phyloP scores from a whole-genome alignment of 2,797 vertebrate species.

The Coracias cyanogaster region DNA sequence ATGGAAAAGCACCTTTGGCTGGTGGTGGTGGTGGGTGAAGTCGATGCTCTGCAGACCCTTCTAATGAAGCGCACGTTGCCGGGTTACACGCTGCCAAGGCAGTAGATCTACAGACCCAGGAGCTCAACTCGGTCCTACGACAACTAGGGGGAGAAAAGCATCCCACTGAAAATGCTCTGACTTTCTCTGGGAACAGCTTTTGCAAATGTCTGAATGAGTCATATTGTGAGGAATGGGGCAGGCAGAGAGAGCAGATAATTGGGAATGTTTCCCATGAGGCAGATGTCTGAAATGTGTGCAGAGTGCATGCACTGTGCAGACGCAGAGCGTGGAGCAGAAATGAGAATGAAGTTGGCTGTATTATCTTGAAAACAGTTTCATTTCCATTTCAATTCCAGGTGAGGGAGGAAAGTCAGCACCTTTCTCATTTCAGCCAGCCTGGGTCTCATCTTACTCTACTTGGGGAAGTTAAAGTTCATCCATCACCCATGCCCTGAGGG shows the following conservation, averaged over 20 bases:
- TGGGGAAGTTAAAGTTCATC: not conserved
- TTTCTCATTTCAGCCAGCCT: not conserved
- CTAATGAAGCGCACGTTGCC: not conserved
- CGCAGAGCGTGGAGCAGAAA: not conserved
- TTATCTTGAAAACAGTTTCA: not conserved
- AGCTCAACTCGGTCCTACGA: not conserved
- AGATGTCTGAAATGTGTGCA: not conserved
- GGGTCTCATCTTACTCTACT: not conserved
- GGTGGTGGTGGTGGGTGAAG: not conserved
- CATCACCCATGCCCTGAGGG: not conserved
- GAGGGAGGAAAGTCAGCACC: slow-evolving; percentile 2
- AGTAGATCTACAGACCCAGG: not conserved
- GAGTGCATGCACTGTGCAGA: not conserved
- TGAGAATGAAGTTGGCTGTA: not conserved
- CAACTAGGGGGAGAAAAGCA: not conserved
- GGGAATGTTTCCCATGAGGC: not conserved
- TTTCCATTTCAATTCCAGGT: slow-evolving; percentile 41
- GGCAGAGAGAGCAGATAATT: not conserved
- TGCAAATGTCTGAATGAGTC: not conserved
- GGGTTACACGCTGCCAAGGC: not conserved
- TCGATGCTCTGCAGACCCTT: not conserved
- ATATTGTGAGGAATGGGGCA: not conserved
- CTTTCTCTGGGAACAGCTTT: not conserved
- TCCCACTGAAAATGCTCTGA: not conserved
- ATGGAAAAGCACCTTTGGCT: not conserved